A percentile compares a stretch with the other conserved stretches of the same genome.
phyloP scores from a whole-genome alignment of 2,113 vertebrate species.

The Corythornis madagascariensis region DNA sequence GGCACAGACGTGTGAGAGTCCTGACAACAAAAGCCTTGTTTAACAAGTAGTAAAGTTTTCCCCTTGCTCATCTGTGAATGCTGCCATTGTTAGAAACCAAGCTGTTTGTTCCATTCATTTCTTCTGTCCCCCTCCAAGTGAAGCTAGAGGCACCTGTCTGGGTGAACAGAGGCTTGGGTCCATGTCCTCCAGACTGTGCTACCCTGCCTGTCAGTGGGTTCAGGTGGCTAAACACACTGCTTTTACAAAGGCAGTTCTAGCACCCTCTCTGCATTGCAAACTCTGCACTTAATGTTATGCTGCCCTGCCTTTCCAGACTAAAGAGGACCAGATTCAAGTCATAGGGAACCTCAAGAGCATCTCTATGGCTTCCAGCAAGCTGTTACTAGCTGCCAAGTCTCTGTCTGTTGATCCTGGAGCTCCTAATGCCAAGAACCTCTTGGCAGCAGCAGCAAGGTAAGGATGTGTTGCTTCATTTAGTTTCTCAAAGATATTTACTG shows the following conservation, averaged over 20 bases:
- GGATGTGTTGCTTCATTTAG: neutral
- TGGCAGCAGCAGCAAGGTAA: constrained; percentile 96
- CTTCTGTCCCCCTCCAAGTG: neutral
- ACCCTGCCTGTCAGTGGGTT: neutral
- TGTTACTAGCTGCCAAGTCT: constrained; percentile 96
- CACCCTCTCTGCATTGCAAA: neutral
- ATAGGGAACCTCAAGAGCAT: constrained; percentile 99
- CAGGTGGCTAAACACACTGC: neutral
- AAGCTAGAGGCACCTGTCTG: constrained; percentile 33
- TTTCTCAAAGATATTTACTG: neutral
- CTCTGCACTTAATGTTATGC: neutral
- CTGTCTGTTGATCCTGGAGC: constrained; percentile 97
- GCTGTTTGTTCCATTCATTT: neutral
- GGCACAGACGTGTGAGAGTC: constrained; percentile 54
- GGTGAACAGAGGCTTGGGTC: neutral
- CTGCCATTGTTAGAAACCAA: neutral
- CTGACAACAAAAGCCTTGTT: constrained; percentile 69
- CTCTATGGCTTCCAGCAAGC: constrained; percentile 98
- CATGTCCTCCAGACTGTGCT: neutral
- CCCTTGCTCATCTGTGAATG: neutral
- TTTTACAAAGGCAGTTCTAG: neutral
- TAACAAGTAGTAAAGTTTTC: constrained; percentile 44
- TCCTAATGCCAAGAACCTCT: constrained; percentile 96
- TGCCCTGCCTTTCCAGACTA: constrained; percentile 79
- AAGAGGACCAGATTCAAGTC: constrained; percentile 99